Evolutionary conservation across 2,888 invertebrate genomes (phyloP).

Genomic region (Drosophila rubida): DNA sequence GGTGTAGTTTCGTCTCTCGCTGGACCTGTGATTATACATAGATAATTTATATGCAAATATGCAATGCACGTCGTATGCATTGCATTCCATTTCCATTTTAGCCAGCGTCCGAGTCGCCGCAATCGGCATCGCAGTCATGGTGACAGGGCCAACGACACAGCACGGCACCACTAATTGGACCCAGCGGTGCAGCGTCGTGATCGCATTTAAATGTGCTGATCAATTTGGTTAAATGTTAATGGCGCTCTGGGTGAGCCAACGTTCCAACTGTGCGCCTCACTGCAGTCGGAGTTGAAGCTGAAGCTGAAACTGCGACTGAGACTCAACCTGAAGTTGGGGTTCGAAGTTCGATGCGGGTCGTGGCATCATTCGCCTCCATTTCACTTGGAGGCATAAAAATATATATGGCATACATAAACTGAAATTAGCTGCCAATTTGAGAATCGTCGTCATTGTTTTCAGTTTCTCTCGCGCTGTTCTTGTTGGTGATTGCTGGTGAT

Average conservation of each 20-base stretch:
- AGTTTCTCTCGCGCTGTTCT: conserved; percentile 1
- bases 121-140: conserved; percentile 10
- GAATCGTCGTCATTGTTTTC: conserved; percentile 55
- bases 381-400: conserved; percentile 48
- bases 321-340: neutral
- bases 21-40: conserved; percentile 48
- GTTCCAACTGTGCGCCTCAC: neutral
- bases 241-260: conserved; percentile 64
- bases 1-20: conserved; percentile 16
- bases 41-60: conserved; percentile 77
- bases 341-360: conserved; percentile 49
- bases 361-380: conserved; percentile 32
- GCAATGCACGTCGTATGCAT: conserved; percentile 71
- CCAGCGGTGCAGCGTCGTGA: conserved; percentile 69
- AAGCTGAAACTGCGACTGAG: conserved; percentile 2
- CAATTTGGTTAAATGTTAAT: conserved; percentile 78
- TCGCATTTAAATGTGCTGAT: conserved; percentile 79
- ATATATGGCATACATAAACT: conserved; percentile 70
- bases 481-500: neutral
- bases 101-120: neutral
- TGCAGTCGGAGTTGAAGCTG: no score
- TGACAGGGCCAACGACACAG: conserved; percentile 36
- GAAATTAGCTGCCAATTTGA: conserved; percentile 77
- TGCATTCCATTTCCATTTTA: conserved; percentile 44
- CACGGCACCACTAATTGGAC: conserved; percentile 71